Percentiles rank a stretch among this genome's conserved stretches.
Evolutionary conservation across 92 coral and sea anemone species (phyloP).

Genomic region (Desmophyllum pertusum): DNA sequence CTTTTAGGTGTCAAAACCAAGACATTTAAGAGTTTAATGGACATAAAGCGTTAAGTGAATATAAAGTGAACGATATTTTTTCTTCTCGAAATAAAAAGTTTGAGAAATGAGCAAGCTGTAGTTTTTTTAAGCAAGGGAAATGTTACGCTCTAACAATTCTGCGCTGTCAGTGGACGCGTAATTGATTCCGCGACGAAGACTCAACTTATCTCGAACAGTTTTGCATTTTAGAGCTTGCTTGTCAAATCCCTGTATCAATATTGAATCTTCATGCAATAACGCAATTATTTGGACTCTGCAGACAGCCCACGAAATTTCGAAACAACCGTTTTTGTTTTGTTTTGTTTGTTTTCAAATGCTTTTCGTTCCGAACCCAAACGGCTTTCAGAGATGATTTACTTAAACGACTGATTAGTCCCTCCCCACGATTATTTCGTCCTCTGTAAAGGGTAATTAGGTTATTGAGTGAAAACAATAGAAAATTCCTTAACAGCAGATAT

Average conservation of each 20-base stretch:
- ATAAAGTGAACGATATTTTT: background rate
- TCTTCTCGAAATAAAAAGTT: constrained; percentile 18
- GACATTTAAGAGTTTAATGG: constrained; percentile 45
- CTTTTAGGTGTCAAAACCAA: constrained; percentile 41
- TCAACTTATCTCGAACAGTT: background rate
- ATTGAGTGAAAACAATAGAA: constrained; percentile 30
- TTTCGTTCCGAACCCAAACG: constrained; percentile 23
- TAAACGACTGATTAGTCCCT: constrained; percentile 19
- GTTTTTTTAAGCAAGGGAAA: background rate
- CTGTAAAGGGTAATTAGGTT: constrained; percentile 40
- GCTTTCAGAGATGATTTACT: constrained; percentile 13
- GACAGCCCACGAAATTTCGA: background rate
- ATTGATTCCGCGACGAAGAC: background rate
- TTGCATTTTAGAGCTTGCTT: background rate
- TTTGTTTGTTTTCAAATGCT: constrained; percentile 13
- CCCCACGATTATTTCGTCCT: constrained; percentile 18
- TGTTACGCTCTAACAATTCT: constrained; percentile 20
- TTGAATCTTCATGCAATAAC: background rate
- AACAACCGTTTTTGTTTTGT: constrained; percentile 4
- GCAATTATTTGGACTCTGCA: constrained; percentile 16
- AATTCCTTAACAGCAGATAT: constrained; percentile 39
- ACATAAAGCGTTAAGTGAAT: constrained; percentile 18
- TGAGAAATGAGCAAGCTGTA: background rate
- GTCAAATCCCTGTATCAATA: constrained; percentile 26
- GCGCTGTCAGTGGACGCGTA: background rate